phyloP scores from a whole-genome alignment of 2,113 vertebrate species.

The Poeciliopsis turrubarensis region DNA sequence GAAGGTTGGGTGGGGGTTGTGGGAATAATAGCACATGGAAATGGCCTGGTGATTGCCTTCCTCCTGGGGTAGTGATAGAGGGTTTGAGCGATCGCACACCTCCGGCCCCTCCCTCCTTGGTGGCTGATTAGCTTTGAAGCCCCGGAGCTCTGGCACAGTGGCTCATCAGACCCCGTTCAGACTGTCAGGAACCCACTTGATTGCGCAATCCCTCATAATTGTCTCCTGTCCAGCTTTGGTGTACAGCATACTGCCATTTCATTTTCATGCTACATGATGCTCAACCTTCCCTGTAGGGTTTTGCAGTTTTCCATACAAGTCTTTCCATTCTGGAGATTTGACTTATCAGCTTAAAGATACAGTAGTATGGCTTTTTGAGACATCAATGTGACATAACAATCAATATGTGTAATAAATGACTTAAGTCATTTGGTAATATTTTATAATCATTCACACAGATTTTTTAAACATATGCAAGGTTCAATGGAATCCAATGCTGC shows the following conservation, averaged over 20 bases:
- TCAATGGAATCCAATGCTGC: slow-evolving; percentile 8
- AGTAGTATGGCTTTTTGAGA: neutral
- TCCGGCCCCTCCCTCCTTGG: slow-evolving; percentile 63
- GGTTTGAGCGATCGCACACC: slow-evolving; percentile 63
- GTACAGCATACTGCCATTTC: slow-evolving; percentile 33
- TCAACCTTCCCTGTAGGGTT: slow-evolving; percentile 15
- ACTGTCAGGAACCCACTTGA: slow-evolving; percentile 72
- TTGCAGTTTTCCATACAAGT: slow-evolving; percentile 3
- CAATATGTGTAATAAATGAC: slow-evolving; percentile 10
- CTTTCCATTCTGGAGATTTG: neutral
- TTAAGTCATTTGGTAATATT: neutral
- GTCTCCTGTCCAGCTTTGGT: slow-evolving; percentile 31
- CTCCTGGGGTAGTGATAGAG: slow-evolving; percentile 61
- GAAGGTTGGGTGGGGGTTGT: slow-evolving; percentile 27
- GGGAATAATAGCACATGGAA: slow-evolving; percentile 65
- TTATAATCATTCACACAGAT: slow-evolving; percentile 20
- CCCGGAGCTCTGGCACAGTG: slow-evolving; percentile 67
- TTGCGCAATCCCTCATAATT: slow-evolving; percentile 70
- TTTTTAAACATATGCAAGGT: slow-evolving; percentile 10
- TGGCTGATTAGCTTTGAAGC: slow-evolving; percentile 79
- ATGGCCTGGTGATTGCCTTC: slow-evolving; percentile 77
- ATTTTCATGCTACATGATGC: slow-evolving; percentile 1
- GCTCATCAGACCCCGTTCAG: slow-evolving; percentile 72
- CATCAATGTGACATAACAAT: neutral
- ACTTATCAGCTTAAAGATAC: neutral